phyloP scores from a whole-genome alignment of 1,140 invertebrate species.

The Drosophila bocki region DNA sequence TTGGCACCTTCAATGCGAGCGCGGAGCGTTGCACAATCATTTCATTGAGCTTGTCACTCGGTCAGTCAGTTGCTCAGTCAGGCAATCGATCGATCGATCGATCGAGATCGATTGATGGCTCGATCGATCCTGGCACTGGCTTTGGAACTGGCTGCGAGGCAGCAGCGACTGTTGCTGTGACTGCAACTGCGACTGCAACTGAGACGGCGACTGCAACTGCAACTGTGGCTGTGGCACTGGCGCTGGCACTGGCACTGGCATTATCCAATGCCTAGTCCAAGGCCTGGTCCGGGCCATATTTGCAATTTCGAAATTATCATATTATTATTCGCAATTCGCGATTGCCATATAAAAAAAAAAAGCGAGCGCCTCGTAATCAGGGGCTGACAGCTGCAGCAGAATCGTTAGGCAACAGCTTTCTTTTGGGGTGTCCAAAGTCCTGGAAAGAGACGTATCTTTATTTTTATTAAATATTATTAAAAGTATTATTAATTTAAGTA shows the following conservation, averaged over 20 bases:
- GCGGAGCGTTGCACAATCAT: slow-evolving; percentile 51
- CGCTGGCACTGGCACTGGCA: slow-evolving; percentile 49
- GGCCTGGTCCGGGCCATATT: slow-evolving; percentile 31
- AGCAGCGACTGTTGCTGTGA: not conserved
- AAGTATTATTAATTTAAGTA: too few species aligned
- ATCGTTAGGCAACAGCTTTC: slow-evolving; percentile 1
- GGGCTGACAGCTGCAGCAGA: not conserved
- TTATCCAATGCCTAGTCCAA: slow-evolving; percentile 66
- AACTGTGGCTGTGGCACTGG: not conserved
- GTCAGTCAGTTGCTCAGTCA: slow-evolving; percentile 10
- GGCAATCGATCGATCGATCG: slow-evolving; percentile 14
- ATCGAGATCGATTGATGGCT: not conserved
- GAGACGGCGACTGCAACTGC: not conserved
- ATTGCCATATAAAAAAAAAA: slow-evolving; percentile 7
- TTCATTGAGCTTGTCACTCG: slow-evolving; percentile 49
- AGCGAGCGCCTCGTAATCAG: slow-evolving; percentile 18
- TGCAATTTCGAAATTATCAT: slow-evolving; percentile 45
- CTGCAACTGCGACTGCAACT: not conserved
- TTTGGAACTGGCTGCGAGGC: slow-evolving; percentile 15
- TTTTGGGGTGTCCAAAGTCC: not conserved
- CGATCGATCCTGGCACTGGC: slow-evolving; percentile 35
- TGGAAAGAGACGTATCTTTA: too few species aligned
- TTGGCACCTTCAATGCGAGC: slow-evolving; percentile 24
- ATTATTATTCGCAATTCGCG: slow-evolving; percentile 39
- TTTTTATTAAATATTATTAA: too few species aligned